These are phyloP conservation scores for Lymantria dispar DNA, from an alignment of 2,888 invertebrate genomes.

Conservation along the genomic window DNA sequence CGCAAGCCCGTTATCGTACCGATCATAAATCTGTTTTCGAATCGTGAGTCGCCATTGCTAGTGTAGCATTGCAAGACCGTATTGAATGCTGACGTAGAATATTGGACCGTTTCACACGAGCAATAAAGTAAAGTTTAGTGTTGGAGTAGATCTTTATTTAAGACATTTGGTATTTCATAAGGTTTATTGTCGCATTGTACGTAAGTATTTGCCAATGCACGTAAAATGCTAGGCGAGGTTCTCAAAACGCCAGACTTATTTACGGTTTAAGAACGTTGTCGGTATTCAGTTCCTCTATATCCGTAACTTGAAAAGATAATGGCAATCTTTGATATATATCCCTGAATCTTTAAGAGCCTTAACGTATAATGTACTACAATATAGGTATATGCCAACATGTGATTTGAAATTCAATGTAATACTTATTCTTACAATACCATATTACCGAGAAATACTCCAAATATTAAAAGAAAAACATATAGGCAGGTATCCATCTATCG, in stretches of 20 bases:
- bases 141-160: slow-evolving; percentile 51
- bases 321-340: slow-evolving; percentile 32
- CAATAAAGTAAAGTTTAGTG: slow-evolving; percentile 67
- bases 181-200: slow-evolving; percentile 76
- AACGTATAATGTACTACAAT: not conserved
- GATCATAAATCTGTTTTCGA: slow-evolving; percentile 82
- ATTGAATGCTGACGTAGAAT: slow-evolving; percentile 49
- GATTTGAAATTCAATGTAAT: too few relatives aligned
- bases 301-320: slow-evolving; percentile 39
- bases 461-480: too few relatives aligned
- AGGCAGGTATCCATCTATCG: too few relatives aligned
- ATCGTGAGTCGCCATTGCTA: slow-evolving; percentile 73
- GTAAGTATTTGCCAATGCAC: slow-evolving; percentile 80
- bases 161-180: slow-evolving; percentile 54
- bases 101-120: slow-evolving; percentile 47
- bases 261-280: slow-evolving; percentile 58
- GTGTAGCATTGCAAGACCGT: slow-evolving; percentile 55
- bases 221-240: slow-evolving; percentile 76
- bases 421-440: too few relatives aligned
- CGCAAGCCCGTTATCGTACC: slow-evolving; percentile 79
- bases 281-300: slow-evolving; percentile 26
- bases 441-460: too few relatives aligned
- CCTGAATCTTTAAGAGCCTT: slow-evolving; percentile 13
- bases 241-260: slow-evolving; percentile 78
- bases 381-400: too few relatives aligned